Conservation (phyloP, 1,140 invertebrate genomes). For the Hesperophylax magnus region DNA sequence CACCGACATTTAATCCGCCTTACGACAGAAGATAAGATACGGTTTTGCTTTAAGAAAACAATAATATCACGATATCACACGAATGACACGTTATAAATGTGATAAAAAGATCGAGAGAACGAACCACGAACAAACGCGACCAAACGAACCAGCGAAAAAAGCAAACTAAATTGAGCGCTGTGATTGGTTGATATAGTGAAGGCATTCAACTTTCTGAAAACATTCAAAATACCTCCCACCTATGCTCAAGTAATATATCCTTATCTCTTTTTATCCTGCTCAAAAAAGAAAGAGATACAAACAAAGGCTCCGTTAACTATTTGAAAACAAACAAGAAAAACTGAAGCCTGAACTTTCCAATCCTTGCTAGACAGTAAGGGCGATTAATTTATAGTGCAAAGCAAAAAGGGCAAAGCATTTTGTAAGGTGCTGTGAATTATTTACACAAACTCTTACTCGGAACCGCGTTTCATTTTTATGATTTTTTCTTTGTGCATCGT, state of each 20-base stretch:
- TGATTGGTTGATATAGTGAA: conserved; percentile 13
- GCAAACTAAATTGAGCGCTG: conserved; percentile 32
- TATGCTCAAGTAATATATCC: not conserved
- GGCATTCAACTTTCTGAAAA: conserved; percentile 38
- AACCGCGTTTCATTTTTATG: too few relatives aligned
- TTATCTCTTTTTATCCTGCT: not conserved
- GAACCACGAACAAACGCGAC: not conserved
- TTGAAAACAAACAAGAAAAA: not conserved
- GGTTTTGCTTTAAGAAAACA: conserved; percentile 18
- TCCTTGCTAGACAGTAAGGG: not conserved
- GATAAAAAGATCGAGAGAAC: conserved; percentile 20
- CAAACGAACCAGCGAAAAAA: conserved; percentile 18
- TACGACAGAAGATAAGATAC: conserved; percentile 42
- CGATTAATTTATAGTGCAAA: not conserved
- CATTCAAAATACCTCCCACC: conserved; percentile 6
- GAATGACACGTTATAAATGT: conserved; percentile 36
- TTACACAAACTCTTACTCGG: too few relatives aligned
- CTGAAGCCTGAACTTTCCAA: not conserved
- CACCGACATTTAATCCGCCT: conserved; percentile 43
- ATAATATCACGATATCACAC: conserved; percentile 8
- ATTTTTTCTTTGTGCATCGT: too few relatives aligned
- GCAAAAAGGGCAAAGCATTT: too few relatives aligned
- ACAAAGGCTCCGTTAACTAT: not conserved
- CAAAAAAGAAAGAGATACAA: not conserved
- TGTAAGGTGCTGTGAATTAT: too few relatives aligned